These are phyloP conservation scores for Aricia agestis DNA, from an alignment of 1,140 invertebrate genomes.

Conservation along the genomic window DNA sequence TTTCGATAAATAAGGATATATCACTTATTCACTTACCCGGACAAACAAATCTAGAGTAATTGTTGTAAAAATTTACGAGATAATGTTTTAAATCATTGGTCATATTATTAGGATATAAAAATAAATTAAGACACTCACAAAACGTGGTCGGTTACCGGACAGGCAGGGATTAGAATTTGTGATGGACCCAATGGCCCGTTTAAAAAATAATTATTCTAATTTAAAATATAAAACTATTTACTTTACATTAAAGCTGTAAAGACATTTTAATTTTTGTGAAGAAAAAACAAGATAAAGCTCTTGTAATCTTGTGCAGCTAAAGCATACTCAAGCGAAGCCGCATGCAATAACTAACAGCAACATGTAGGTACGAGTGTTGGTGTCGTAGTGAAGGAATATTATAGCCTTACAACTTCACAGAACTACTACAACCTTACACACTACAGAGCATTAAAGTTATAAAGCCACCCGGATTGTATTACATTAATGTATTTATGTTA, in stretches of 20 bases:
- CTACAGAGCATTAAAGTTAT: neutral
- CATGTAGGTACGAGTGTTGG: neutral
- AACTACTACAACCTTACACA: neutral
- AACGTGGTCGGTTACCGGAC: too few species aligned
- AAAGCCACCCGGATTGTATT: slow-evolving; percentile 1
- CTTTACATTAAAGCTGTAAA: too few species aligned
- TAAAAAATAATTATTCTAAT: too few species aligned
- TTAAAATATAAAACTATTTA: too few species aligned
- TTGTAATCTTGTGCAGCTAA: neutral
- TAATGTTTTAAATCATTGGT: neutral
- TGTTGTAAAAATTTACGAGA: neutral
- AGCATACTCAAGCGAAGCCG: neutral
- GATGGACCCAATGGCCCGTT: too few species aligned
- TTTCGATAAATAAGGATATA: slow-evolving; percentile 6
- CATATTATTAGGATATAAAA: neutral
- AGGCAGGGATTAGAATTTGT: too few species aligned
- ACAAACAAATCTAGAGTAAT: neutral
- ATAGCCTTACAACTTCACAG: neutral
- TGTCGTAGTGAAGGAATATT: neutral
- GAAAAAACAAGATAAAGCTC: neutral
- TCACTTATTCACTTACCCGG: neutral
- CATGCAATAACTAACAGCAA: neutral
- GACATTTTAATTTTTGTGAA: too few species aligned
- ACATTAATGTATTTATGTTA: slow-evolving; percentile 13
- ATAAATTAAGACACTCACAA: too few species aligned